Conservation (phyloP, 2,888 invertebrate genomes). For the Leptopilina syphax region DNA sequence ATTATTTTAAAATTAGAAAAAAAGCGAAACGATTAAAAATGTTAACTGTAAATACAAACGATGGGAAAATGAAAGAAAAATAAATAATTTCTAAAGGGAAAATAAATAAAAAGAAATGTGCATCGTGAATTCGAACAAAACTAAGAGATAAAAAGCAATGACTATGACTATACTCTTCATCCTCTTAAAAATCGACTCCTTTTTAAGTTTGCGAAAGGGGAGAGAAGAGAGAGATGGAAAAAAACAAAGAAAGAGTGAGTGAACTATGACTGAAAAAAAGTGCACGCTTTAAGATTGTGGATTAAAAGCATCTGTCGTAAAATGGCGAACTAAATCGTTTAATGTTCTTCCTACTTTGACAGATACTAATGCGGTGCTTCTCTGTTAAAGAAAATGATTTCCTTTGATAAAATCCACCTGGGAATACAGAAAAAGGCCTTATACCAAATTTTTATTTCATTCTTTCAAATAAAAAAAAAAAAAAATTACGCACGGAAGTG, state of each 20-base stretch:
- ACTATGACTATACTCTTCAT: slow-evolving; percentile 60
- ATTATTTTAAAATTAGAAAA: slow-evolving; percentile 54
- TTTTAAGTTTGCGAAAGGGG: slow-evolving; percentile 54
- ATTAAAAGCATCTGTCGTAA: slow-evolving; percentile 56
- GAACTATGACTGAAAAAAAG: slow-evolving; percentile 44
- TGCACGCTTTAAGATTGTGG: slow-evolving; percentile 46
- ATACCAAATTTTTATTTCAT: slow-evolving; percentile 3
- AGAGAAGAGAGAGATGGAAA: background rate
- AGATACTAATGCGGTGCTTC: slow-evolving; percentile 30
- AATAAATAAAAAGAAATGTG: slow-evolving; percentile 58
- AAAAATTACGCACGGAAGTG: too few species aligned
- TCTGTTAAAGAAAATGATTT: background rate
- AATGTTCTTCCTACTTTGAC: slow-evolving; percentile 33
- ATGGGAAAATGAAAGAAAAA: too few species aligned
- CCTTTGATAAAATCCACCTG: slow-evolving; percentile 23
- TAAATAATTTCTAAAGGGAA: background rate
- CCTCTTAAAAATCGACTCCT: slow-evolving; percentile 56
- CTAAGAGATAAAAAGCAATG: slow-evolving; percentile 65
- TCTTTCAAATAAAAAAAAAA: background rate
- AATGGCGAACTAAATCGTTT: slow-evolving; percentile 52
- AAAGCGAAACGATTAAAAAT: slow-evolving; percentile 56
- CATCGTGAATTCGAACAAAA: slow-evolving; percentile 43
- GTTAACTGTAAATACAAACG: too few species aligned
- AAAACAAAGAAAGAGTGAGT: too few species aligned
- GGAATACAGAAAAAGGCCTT: slow-evolving; percentile 2